Base-by-base conservation (phyloP, 2,797 vertebrate genomes). In the Kryptolebias ocellatus region DNA sequence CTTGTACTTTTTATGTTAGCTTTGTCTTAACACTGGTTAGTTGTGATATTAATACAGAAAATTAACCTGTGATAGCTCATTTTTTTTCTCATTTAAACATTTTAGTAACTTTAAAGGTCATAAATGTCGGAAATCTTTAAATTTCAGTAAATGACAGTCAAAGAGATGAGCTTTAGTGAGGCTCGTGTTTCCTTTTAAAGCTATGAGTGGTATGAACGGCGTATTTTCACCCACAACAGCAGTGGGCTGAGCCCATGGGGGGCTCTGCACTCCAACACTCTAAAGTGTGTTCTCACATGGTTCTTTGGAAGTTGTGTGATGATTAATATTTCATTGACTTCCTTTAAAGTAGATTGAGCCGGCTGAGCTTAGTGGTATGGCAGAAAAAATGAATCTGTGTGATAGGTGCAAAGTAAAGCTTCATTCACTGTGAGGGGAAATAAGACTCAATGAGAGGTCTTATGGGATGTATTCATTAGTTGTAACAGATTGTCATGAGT, bases 311-410 rank as follows among this genome's bases (percentile, higher is more conserved):
- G 88, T 90, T 88, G 84, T 87, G 84, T 65, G 78, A 79, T 76
- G 69, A 89, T 93, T 83, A 92, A 94, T 93, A 91, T 90, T 93
- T 92, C 74, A 93, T 87, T 61, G 78, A 72, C 37, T 52, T 76
- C 80, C 83, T 87, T 85, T 80, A 87, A 85, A 90, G 74, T 83
- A 83, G 81, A 79, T 76, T 55, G 80, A 78, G 78, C 31, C 42
- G 53, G 74, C 75, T 83, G 67, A 84, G 72, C 85, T 89, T 85
- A 76, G 83, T 79, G 54, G 76, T 76, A 73, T 46, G 73, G 67
- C 27, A 67, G 51, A 49, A 60, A 63, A 53, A 64, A 39, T 34
- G 68, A 75, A 65, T 56, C 58, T 44, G 53, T 67, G 53, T 70
- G 81, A 78, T 76, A 80, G 74, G 70, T 85, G 82, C 78, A 78